A percentile compares a stretch with the other conserved stretches of the same genome.
Evolutionary conservation across 2,888 invertebrate species (phyloP).

Genomic region (Zhuqinia jingwanae): DNA sequence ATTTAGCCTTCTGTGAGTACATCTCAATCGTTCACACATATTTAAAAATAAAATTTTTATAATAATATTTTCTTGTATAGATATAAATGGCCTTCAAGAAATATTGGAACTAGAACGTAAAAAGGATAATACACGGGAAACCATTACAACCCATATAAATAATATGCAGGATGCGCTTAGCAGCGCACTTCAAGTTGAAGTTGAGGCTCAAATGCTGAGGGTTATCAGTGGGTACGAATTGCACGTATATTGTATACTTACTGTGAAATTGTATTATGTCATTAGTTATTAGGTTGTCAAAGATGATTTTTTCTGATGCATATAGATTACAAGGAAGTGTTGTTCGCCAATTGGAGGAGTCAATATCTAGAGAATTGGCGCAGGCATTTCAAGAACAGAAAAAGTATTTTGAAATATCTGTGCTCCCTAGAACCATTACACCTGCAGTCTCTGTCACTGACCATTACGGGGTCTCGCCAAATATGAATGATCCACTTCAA

Average conservation of each 20-base stretch:
- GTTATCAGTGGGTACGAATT: slow-evolving; percentile 75
- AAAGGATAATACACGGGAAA: slow-evolving; percentile 74
- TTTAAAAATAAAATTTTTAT: no score
- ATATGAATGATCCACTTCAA: slow-evolving; percentile 81
- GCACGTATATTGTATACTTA: no score
- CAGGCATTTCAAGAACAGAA: slow-evolving; percentile 84
- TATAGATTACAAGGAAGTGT: slow-evolving; percentile 81
- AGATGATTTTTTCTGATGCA: no score
- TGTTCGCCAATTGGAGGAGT: slow-evolving; percentile 81
- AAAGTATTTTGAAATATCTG: slow-evolving; percentile 84
- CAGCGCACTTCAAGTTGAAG: slow-evolving; percentile 75
- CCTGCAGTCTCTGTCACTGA: slow-evolving; percentile 84
- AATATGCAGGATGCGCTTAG: slow-evolving; percentile 77
- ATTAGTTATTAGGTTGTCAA: no score
- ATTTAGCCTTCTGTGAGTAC: not conserved
- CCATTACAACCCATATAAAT: slow-evolving; percentile 68
- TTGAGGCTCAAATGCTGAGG: slow-evolving; percentile 77
- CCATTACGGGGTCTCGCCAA: slow-evolving; percentile 52
- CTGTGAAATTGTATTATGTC: slow-evolving; percentile 10
- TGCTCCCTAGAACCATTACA: slow-evolving; percentile 87
- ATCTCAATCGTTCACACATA: no score
- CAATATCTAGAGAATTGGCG: slow-evolving; percentile 82
- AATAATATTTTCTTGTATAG: slow-evolving; percentile 61
- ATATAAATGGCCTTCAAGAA: slow-evolving; percentile 75
- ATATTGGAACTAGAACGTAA: slow-evolving; percentile 70